Base-by-base conservation (phyloP, 2,113 vertebrate species). In the Dunckerocampus dactyliophorus region DNA sequence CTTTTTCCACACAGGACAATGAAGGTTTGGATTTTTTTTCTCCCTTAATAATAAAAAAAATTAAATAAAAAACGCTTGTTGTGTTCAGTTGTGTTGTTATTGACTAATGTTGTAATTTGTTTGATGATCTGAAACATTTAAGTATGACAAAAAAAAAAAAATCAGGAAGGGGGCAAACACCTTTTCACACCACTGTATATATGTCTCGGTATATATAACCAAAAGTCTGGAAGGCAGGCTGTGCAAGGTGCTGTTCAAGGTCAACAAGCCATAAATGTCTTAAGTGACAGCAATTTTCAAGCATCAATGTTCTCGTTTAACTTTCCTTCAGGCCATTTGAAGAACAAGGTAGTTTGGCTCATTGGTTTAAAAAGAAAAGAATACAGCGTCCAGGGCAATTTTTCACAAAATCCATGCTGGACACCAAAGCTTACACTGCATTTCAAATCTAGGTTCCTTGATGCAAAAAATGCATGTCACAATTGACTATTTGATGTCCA, bases 321-420 rank as follows among this genome's bases (percentile, higher is more conserved):
- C 65, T 37, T 48, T 15, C 20, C 21, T 21, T 47, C 16, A 57
- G 34, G 62, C 21, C 43, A 52, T 65, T 76, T 63, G 72, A 81
- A 60, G 62, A 65, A 64, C 72, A 74, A 70, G 63, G 75, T 70
- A 80, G 74, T 80, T 84, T 84, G 82, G 77, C 71, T 67, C 73
- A 63, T 54, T 64, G 70, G 62, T 69, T 51, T 31, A 67, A 57
- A 66, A 59, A 48, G 47, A 22, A 65, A 63, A 47, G 0, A 8
- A 60, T 37, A 56, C 42, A 53, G 37, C 9, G 55, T 7, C 3
- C 19, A 47, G 34, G 31, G 54, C 16, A 11, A 21, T 0, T 67
- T 54, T 49, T 65, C 28, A 72, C 51, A 68, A 60, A 58, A 61
- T 57, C 16, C 28, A 59, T 42, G 39, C 63, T n/a, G 16, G 17